Base-by-base conservation (phyloP, 2,113 vertebrate genomes). In the Irena cyanogastra region DNA sequence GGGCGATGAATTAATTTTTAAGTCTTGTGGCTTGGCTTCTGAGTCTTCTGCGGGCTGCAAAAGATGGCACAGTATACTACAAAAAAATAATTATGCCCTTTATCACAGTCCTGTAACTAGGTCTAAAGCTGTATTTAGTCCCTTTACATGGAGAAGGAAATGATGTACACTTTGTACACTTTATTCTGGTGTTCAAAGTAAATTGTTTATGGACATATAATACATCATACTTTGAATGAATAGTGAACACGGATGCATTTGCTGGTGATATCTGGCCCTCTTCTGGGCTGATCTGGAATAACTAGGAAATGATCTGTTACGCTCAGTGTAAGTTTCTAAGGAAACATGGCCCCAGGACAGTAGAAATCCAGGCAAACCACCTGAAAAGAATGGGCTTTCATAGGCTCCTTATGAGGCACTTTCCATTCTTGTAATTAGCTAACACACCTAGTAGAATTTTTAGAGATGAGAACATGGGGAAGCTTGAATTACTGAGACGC, bases 1-100 rank as follows among this genome's bases (percentile, higher is more conserved):
- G 27, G 11, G 22, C 0, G 0, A 33, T 24, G 4, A 66, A 54
- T 54, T 75, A 0, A 1, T 56, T 94, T 87, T 75, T 33, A 54
- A 50, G 4, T 45, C 20, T 57, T 27, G 6, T 47, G 14, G 6
- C 30, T 85, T 56, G 70, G 7, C 30, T 56, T 75, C 24, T n/a
- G 13, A 56, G 42, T 41, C 42, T 56, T 56, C n/a, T 22, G 6
- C 42, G 59, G 52, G 9, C 64, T 78, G 50, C 9, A 19, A 33
- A 33, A 69, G 37, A 16, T 42, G 24, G 31, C 22, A 63, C 3
- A 35, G 16, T 27, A 13, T 16, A 8, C 23, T 23, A 17, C 8
- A 57, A 54, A 81, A 76, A 71, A 35, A 37, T 45, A 53, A 37
- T 60, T 60, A 15, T 26, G 10, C 3, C 53, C 10, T 71, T 41